Evolutionary conservation across 1,140 invertebrate genomes (phyloP).

Genomic region (Amyelois transitella): DNA sequence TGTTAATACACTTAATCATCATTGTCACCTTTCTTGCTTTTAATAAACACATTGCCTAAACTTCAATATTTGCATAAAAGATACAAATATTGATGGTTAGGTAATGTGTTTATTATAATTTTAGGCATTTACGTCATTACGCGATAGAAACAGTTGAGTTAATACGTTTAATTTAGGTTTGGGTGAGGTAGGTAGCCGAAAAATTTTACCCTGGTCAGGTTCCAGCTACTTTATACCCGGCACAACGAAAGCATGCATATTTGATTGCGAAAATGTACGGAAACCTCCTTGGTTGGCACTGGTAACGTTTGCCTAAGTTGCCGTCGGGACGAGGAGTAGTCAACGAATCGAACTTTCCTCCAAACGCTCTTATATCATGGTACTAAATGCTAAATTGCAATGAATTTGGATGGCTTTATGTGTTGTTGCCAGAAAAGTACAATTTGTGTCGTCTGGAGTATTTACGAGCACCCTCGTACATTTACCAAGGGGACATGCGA

Average conservation of each 20-base stretch:
- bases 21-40: no score
- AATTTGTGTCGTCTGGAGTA: neutral
- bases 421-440: neutral
- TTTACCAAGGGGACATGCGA: neutral
- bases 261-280: neutral
- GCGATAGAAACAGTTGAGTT: no score
- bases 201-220: no score
- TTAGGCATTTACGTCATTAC: no score
- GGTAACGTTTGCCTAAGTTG: neutral
- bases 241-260: neutral
- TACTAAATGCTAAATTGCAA: neutral
- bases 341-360: neutral
- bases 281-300: neutral
- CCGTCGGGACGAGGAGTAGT: neutral
- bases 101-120: no score
- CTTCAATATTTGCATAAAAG: no score
- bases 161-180: no score
- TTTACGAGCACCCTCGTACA: neutral
- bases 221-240: neutral
- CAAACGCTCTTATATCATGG: neutral
- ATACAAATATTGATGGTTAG: no score
- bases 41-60: no score
- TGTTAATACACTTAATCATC: no score
- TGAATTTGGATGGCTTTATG: neutral
- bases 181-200: no score